phyloP scores from a whole-genome alignment of 2,113 vertebrate species.

The Cisticola juncidis region DNA sequence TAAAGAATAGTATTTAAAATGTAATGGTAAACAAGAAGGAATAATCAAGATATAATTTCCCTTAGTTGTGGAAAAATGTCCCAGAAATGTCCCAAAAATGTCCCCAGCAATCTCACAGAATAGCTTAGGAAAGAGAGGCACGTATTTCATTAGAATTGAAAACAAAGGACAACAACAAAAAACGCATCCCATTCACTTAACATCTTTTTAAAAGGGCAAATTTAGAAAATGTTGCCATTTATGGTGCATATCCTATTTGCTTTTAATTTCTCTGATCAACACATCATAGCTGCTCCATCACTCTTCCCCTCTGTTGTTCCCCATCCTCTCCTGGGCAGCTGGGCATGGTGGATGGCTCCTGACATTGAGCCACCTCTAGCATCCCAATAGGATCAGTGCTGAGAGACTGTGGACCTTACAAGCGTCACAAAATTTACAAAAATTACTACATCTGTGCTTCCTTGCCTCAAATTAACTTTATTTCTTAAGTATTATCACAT shows the following conservation, averaged over 20 bases:
- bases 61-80: not conserved
- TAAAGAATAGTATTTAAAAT: not conserved
- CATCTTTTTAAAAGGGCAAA: accelerated
- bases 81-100: no score
- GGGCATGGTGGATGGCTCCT: not conserved
- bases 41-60: not conserved
- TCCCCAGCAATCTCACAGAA: not conserved
- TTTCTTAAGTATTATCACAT: not conserved
- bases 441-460: not conserved
- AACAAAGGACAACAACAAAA: not conserved
- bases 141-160: not conserved
- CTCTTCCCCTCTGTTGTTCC: not conserved
- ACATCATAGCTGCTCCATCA: not conserved
- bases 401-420: not conserved
- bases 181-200: accelerated
- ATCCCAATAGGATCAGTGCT: not conserved
- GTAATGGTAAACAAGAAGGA: not conserved
- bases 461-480: not conserved
- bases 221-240: not conserved
- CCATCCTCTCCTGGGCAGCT: not conserved
- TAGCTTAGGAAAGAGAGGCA: not conserved
- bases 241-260: no score
- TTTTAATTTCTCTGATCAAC: not conserved
- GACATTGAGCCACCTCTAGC: not conserved
- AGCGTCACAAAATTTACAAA: no score